Base-by-base conservation (phyloP, 2,797 vertebrate species). In the Macrochelys suwanniensis region DNA sequence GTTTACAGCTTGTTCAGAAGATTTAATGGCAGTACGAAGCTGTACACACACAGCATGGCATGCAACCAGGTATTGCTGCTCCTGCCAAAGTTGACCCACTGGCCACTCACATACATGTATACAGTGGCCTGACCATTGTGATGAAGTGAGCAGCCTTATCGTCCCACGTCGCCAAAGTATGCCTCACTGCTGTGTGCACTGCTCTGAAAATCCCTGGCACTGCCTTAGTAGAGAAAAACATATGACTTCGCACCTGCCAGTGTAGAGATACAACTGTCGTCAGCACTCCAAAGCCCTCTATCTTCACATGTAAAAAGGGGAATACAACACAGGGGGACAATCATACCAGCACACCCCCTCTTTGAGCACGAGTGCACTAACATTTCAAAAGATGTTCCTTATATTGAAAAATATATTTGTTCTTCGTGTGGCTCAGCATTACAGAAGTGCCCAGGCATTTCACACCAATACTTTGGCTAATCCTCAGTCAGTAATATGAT, bases 241-340 rank as follows among this genome's bases (percentile, higher is more conserved):
- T 94, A 94, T 97, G 96, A 96, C 96, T 97, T 96, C 89, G 94
- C 93, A 95, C 96, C 97, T 97, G 94, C 87, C 94, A 85, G 96
- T 96, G 96, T 94, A 96, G 90, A 96, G 95, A 95, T 97, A 97
- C 96, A 97, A 96, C 97, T 97, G 97, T 94, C 95, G 80, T 95
- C 90, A 95, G 90, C 84, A 68, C 95, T 93, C 96, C 33, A 4
- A 85, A 95, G 95, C 96, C 96, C 94, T 97, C 96, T 87, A 94
- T 97, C 96, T 97, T 97, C 95, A 97, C 94, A 47, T 76, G 6
- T 15, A 45, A 49, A 47, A 77, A 49, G 28, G 7, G 11, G 45
- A 47, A 77, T 28, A 47, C 74, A 77, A 15, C 28, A 47, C 25
- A 47, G 13, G 42, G 25, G 71, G 25, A 28, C 71, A 76, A 47